phyloP scores from a whole-genome alignment of 2,888 invertebrate genomes.

The Meloe dianella region DNA sequence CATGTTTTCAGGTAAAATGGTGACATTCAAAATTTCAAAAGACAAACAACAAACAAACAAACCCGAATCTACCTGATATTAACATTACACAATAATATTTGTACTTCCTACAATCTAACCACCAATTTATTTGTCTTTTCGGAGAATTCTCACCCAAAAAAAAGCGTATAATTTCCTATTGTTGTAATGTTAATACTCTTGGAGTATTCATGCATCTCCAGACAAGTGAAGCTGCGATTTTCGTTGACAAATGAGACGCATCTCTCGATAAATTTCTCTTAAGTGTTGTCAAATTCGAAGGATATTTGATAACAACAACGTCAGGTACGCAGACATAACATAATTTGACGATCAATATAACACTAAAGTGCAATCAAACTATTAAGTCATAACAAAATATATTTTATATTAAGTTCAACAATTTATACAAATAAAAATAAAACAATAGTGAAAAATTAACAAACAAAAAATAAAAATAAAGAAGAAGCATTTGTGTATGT shows the following conservation, averaged over 20 bases:
- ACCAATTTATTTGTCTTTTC: conserved; percentile 11
- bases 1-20: conserved; percentile 32
- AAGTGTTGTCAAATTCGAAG: conserved; percentile 41
- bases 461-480: conserved; percentile 40
- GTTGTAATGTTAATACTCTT: conserved; percentile 30
- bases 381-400: conserved; percentile 63
- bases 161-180: conserved; percentile 28
- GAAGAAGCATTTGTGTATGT: conserved; percentile 17
- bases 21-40: background rate
- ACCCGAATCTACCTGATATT: conserved; percentile 24
- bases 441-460: conserved; percentile 58
- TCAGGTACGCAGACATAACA: conserved; percentile 51
- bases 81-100: conserved; percentile 27
- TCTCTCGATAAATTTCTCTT: conserved; percentile 32
- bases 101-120: conserved; percentile 20
- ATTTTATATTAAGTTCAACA: conserved; percentile 64
- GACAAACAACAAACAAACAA: too few species aligned
- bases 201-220: conserved; percentile 12
- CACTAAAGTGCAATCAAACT: conserved; percentile 49
- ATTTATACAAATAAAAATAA: conserved; percentile 58
- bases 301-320: conserved; percentile 47
- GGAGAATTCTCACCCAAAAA: background rate
- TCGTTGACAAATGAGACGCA: conserved; percentile 45
- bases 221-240: conserved; percentile 44
- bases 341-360: conserved; percentile 40